Evolutionary conservation across 2,113 vertebrate genomes (phyloP).

Genomic region (Toxotes chatareus): DNA sequence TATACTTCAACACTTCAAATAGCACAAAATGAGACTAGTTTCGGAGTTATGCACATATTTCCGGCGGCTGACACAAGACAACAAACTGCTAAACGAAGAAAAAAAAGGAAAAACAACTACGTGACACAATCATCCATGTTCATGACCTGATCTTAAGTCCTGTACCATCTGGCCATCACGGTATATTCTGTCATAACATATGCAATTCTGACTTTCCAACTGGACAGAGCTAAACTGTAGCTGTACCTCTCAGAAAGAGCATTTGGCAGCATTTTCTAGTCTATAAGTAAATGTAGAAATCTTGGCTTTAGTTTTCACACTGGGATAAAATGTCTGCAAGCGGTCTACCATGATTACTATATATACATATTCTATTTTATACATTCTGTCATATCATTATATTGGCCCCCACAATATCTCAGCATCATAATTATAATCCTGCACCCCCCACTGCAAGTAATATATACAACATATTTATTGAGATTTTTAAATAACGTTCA

Average conservation of each 20-base stretch:
- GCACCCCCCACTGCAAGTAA: conserved; percentile 18
- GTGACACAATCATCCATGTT: not conserved
- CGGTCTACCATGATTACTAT: conserved; percentile 31
- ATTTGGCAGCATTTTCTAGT: conserved; percentile 20
- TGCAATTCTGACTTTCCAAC: not conserved
- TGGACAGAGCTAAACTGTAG: not conserved
- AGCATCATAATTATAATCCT: conserved; percentile 38
- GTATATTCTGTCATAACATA: not conserved
- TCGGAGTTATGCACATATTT: not conserved
- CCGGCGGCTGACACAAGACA: not conserved
- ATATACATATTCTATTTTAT: conserved; percentile 3
- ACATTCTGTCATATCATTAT: conserved; percentile 24
- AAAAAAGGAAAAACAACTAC: not conserved
- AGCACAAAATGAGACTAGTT: not conserved
- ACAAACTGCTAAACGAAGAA: not conserved
- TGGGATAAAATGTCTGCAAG: conserved; percentile 59
- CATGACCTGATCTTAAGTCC: not conserved
- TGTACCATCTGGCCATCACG: not conserved
- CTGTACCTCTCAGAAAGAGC: not conserved
- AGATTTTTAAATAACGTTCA: conserved; percentile 4
- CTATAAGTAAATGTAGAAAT: conserved; percentile 36
- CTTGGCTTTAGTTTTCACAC: conserved; percentile 48
- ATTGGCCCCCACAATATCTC: conserved; percentile 13
- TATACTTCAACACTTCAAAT: not conserved
- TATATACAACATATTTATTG: conserved; percentile 21